A percentile compares a stretch with the other conserved stretches of the same genome.
Evolutionary conservation across 2,113 vertebrate species (phyloP).

Genomic region (Dendropsophus ebraccatus): DNA sequence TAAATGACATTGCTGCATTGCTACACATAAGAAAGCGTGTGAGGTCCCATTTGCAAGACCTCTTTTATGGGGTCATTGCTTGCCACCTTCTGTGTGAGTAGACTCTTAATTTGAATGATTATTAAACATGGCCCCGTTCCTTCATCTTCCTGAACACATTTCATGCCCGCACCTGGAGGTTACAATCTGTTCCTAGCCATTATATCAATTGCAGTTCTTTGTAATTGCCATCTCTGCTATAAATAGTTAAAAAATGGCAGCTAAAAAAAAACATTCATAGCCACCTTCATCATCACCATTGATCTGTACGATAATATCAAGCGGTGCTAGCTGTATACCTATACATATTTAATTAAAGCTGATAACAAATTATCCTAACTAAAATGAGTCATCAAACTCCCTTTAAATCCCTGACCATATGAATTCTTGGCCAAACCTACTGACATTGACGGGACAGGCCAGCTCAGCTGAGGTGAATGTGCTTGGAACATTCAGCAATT

Average conservation of each 20-base stretch:
- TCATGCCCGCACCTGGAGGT: background rate
- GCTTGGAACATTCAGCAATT: too few species aligned
- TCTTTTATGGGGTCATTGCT: conserved; percentile 21
- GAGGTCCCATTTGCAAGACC: background rate
- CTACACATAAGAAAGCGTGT: background rate
- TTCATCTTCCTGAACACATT: background rate
- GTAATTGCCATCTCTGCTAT: background rate
- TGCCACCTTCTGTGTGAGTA: conserved; percentile 7
- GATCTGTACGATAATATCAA: too few species aligned
- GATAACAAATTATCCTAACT: too few species aligned
- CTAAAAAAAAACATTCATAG: too few species aligned
- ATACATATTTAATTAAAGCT: too few species aligned
- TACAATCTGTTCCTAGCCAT: background rate
- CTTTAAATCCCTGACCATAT: too few species aligned
- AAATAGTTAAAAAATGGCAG: background rate
- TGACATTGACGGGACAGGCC: too few species aligned
- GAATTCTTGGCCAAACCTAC: too few species aligned
- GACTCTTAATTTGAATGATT: conserved; percentile 31
- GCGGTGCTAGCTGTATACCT: too few species aligned
- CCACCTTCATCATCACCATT: too few species aligned
- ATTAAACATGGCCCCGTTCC: conserved; percentile 12
- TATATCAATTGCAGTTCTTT: background rate
- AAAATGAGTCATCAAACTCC: too few species aligned
- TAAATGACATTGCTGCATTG: background rate
- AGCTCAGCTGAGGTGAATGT: too few species aligned